Conservation (phyloP, 2,113 vertebrate genomes). For the Cynoglossus semilaevis region DNA sequence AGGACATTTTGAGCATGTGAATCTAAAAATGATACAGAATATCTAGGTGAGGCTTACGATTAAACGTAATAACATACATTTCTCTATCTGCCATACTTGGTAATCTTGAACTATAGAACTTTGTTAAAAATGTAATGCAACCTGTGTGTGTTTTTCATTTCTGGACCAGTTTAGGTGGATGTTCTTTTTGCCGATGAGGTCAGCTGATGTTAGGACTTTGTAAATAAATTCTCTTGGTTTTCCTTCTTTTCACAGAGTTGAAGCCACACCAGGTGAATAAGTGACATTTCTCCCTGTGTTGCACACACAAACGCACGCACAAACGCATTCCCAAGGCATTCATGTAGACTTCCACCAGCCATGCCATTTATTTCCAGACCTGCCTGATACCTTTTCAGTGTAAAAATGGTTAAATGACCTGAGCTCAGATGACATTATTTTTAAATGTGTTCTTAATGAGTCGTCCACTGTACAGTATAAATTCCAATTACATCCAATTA, state of each 20-base stretch:
- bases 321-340: background rate
- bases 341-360: conserved; percentile 18
- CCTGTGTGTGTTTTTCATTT: background rate
- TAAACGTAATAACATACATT: too few relatives aligned
- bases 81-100: too few relatives aligned
- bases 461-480: conserved; percentile 88
- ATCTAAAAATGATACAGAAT: too few relatives aligned
- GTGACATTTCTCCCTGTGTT: conserved; percentile 34
- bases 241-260: background rate
- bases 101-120: too few relatives aligned
- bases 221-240: conserved; percentile 2
- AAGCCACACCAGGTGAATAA: conserved; percentile 10
- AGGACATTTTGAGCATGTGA: too few relatives aligned
- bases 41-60: too few relatives aligned
- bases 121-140: background rate
- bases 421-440: conserved; percentile 77
- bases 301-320: background rate
- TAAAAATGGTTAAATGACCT: conserved; percentile 79
- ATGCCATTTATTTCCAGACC: conserved; percentile 24
- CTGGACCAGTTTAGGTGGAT: background rate
- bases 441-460: conserved; percentile 82
- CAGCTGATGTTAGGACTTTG: background rate
- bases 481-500: conserved; percentile 99
- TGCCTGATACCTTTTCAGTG: conserved; percentile 43
- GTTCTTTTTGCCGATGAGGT: background rate